Conservation (phyloP, 1,140 invertebrate species). For the Zaprionus gabonicus region DNA sequence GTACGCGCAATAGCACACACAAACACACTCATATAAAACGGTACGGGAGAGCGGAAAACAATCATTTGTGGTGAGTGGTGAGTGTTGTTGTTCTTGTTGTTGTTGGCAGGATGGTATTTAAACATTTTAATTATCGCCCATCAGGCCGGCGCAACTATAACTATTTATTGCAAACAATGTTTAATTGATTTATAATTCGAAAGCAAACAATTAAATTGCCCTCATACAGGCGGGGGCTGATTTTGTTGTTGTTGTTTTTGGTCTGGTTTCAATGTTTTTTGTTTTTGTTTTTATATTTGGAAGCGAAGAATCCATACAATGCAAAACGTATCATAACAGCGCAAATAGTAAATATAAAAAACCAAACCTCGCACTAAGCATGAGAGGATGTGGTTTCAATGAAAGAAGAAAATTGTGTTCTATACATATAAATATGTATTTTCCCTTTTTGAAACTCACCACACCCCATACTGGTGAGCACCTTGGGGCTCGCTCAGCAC, state of each 20-base stretch:
- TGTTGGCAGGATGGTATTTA: slow-evolving; percentile 53
- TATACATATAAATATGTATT: slow-evolving; percentile 45
- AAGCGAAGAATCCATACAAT: too few relatives aligned
- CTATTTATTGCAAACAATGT: not conserved
- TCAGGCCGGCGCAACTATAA: slow-evolving; percentile 39
- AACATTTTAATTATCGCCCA: slow-evolving; percentile 39
- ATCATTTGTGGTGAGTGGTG: slow-evolving; percentile 65
- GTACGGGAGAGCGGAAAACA: slow-evolving; percentile 57
- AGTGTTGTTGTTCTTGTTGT: slow-evolving; percentile 46
- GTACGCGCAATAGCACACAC: slow-evolving; percentile 45
- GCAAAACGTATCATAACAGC: too few relatives aligned
- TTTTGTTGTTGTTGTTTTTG: slow-evolving; percentile 21
- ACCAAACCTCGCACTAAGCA: too few relatives aligned
- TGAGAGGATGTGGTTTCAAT: slow-evolving; percentile 24
- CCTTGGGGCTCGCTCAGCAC: slow-evolving; percentile 49
- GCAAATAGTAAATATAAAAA: too few relatives aligned
- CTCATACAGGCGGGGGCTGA: not conserved
- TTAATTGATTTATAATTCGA: not conserved
- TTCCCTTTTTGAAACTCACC: slow-evolving; percentile 53
- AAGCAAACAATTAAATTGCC: not conserved
- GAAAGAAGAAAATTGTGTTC: slow-evolving; percentile 48
- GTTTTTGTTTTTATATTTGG: too few relatives aligned
- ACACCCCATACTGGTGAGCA: slow-evolving; percentile 43
- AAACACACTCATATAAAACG: slow-evolving; percentile 30
- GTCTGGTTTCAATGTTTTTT: slow-evolving; percentile 20